Evolutionary conservation across 2,113 vertebrate genomes (phyloP).

Genomic region (Mustelus asterias): DNA sequence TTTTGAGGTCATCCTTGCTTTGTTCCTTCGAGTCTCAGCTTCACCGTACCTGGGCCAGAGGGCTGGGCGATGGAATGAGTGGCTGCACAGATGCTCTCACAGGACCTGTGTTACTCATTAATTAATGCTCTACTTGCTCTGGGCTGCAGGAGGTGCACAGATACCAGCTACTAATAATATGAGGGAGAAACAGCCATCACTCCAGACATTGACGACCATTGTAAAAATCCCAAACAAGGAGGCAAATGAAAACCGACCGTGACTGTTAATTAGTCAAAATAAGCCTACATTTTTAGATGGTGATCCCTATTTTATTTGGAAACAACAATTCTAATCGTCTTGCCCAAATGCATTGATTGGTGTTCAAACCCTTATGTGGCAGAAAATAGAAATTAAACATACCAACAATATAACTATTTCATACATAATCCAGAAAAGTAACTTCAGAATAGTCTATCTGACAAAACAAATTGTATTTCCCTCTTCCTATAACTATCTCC

Average conservation of each 20-base stretch:
- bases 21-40: neutral
- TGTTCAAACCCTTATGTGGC: neutral
- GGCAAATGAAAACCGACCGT: neutral
- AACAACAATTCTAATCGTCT: neutral
- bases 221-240: neutral
- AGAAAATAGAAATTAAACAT: neutral
- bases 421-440: neutral
- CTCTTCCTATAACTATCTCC: neutral
- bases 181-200: neutral
- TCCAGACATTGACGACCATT: neutral
- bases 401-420: neutral
- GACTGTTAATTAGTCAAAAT: neutral
- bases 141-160: neutral
- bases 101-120: neutral
- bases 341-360: neutral
- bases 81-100: no score
- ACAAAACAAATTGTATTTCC: neutral
- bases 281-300: neutral
- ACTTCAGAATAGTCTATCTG: neutral
- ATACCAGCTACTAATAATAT: neutral
- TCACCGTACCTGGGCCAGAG: neutral
- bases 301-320: neutral
- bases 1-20: neutral
- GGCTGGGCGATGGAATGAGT: neutral
- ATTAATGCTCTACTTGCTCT: neutral